Conservation (phyloP, 2,797 vertebrate species). For the Chromobotia macracanthus region DNA sequence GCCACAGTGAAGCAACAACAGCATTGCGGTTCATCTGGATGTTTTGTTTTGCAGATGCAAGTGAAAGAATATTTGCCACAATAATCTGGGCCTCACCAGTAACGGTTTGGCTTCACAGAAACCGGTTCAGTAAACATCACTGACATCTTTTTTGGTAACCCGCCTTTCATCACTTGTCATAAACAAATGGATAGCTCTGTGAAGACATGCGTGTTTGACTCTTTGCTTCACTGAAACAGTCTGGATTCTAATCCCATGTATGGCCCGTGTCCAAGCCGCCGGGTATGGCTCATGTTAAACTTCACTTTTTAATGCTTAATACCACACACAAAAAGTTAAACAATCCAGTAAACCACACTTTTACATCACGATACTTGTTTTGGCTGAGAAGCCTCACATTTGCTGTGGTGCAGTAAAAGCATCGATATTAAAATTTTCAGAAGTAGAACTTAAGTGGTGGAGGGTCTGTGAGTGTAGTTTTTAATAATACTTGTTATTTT, state of each 20-base stretch:
- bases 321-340: slow-evolving; percentile 44
- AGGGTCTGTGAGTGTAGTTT: too few species aligned
- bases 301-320: slow-evolving; percentile 46
- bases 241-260: slow-evolving; percentile 33
- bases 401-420: slow-evolving; percentile 26
- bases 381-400: slow-evolving; percentile 37
- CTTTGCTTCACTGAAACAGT: slow-evolving; percentile 50
- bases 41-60: slow-evolving; percentile 52
- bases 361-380: slow-evolving; percentile 38
- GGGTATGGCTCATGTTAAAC: slow-evolving; percentile 46
- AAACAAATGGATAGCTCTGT: slow-evolving; percentile 52
- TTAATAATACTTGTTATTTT: too few species aligned
- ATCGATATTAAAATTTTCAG: too few species aligned
- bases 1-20: slow-evolving; percentile 23
- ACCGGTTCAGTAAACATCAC: slow-evolving; percentile 57
- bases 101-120: slow-evolving; percentile 54
- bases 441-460: too few species aligned
- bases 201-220: slow-evolving; percentile 50
- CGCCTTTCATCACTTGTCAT: slow-evolving; percentile 54
- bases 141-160: slow-evolving; percentile 52
- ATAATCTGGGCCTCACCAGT: slow-evolving; percentile 53
- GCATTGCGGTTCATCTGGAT: slow-evolving; percentile 27
- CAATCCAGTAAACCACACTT: slow-evolving; percentile 27
- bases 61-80: slow-evolving; percentile 56
- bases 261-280: slow-evolving; percentile 23